Conservation (phyloP, 2,797 vertebrate species). For the Vespertilio murinus region DNA sequence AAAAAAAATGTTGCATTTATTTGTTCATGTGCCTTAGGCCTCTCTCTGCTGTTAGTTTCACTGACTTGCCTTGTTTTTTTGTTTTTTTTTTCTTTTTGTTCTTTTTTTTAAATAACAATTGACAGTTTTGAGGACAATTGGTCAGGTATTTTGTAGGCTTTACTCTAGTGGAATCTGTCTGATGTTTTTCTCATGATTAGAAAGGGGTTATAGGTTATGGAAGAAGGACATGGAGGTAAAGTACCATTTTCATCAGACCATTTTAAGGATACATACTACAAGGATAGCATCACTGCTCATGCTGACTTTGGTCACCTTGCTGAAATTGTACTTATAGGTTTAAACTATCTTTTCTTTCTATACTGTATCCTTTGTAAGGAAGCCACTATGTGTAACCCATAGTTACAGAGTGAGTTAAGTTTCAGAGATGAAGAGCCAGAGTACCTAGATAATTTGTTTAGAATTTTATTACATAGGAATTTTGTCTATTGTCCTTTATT, state of each 20-base stretch:
- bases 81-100: no score
- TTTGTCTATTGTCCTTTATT: neutral
- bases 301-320: neutral
- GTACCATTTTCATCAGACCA: neutral
- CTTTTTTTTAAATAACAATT: no score
- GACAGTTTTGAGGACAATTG: neutral
- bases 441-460: neutral
- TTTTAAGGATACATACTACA: neutral
- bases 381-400: neutral
- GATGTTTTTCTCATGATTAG: neutral
- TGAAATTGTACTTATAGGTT: neutral
- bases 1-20: neutral
- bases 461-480: neutral
- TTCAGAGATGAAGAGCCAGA: neutral
- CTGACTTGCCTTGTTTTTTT: neutral
- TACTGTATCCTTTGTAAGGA: neutral
- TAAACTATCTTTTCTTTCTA: neutral
- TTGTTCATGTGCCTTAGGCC: neutral
- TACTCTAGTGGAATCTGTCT: neutral
- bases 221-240: neutral
- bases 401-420: neutral
- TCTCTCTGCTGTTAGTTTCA: neutral
- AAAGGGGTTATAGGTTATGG: neutral
- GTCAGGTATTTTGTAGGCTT: neutral
- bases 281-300: neutral